A percentile compares a stretch with the other conserved stretches of the same genome.
These are phyloP conservation scores for Corella eumyota DNA, from an alignment of 23 tunicate species.

Conservation along the genomic window DNA sequence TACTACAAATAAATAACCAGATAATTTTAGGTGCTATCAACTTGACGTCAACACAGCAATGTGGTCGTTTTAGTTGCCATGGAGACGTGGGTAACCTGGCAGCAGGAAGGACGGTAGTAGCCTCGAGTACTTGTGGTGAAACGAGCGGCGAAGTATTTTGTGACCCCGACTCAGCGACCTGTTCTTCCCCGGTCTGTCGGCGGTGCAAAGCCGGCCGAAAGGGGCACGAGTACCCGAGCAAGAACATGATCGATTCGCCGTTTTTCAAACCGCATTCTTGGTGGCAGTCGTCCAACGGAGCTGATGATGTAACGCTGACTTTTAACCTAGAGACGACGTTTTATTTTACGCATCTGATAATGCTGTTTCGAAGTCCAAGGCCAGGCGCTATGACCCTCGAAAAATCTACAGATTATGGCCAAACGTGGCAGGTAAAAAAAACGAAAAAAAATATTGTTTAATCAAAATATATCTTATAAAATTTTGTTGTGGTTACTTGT, in stretches of 20 bases:
- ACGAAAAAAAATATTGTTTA: too few species aligned
- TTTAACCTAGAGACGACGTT: conserved; percentile 63
- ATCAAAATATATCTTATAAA: too few species aligned
- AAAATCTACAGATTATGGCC: conserved; percentile 45
- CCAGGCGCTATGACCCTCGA: conserved; percentile 74
- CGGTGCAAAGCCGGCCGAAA: conserved; percentile 33
- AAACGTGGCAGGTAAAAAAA: conserved; percentile 47
- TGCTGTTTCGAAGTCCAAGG: conserved; percentile 55
- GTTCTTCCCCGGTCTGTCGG: conserved; percentile 38
- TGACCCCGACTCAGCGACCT: conserved; percentile 12
- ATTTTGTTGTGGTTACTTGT: too few species aligned
- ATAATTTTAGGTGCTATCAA: too few species aligned
- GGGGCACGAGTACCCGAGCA: conserved; percentile 53
- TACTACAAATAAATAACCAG: too few species aligned
- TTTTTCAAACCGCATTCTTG: conserved; percentile 32
- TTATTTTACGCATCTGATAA: conserved; percentile 65
- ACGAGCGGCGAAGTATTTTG: conserved; percentile 21
- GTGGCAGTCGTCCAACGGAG: conserved; percentile 43
- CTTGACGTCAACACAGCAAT: too few species aligned
- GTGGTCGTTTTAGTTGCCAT: conserved; percentile 61
- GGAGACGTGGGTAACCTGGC: conserved; percentile 71
- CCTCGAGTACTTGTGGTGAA: conserved; percentile 46
- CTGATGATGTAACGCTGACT: conserved; percentile 17
- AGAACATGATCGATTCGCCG: conserved; percentile 45
- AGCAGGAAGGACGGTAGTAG: conserved; percentile 30